Evolutionary conservation across 2,797 vertebrate species (phyloP).

Genomic region (Alfaro cultratus): DNA sequence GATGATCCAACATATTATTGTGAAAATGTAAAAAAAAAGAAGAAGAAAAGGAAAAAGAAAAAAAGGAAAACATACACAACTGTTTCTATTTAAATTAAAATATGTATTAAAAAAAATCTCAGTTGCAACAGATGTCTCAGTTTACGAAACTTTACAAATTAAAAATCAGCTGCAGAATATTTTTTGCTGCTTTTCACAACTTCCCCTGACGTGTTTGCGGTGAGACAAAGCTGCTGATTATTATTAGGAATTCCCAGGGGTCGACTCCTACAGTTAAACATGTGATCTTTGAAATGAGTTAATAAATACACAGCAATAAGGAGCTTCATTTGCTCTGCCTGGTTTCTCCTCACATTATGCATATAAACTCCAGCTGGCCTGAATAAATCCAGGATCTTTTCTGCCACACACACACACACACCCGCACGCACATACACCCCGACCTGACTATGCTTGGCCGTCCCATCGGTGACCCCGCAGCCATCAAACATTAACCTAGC

Average conservation of each 20-base stretch:
- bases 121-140: background rate
- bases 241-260: slow-evolving; percentile 1
- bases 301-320: slow-evolving; percentile 6
- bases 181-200: slow-evolving; percentile 31
- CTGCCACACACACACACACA: slow-evolving; percentile 25
- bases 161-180: slow-evolving; percentile 15
- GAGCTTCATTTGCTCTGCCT: background rate
- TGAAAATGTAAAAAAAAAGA: background rate
- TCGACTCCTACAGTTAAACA: background rate
- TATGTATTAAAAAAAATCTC: background rate
- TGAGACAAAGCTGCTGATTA: slow-evolving; percentile 16
- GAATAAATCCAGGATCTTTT: slow-evolving; percentile 43
- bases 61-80: background rate
- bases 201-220: slow-evolving; percentile 5
- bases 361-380: slow-evolving; percentile 16
- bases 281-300: slow-evolving; percentile 10
- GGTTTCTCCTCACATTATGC: slow-evolving; percentile 5
- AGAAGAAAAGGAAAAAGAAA: no score
- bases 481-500: slow-evolving; percentile 79
- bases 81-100: background rate
- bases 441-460: slow-evolving; percentile 21
- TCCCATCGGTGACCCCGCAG: slow-evolving; percentile 67
- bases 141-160: slow-evolving; percentile 10
- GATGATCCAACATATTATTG: background rate
- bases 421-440: slow-evolving; percentile 26